Conservation (phyloP, 2,888 invertebrate genomes). For the Aporophyla lueneburgensis region DNA sequence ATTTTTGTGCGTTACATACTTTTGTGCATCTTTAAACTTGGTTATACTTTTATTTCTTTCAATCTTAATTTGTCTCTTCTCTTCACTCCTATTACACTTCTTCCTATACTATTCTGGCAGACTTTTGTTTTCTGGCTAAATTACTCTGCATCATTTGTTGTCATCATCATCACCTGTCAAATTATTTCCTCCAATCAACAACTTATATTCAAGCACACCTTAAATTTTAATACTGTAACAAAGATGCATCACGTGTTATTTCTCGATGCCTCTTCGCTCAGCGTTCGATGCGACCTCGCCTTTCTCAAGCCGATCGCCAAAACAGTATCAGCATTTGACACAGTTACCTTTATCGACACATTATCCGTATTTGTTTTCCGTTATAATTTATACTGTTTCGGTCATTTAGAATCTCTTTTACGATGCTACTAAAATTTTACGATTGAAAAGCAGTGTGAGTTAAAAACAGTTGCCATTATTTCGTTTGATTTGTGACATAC, state of each 20-base stretch:
- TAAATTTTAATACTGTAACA: background rate
- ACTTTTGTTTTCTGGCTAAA: too few species aligned
- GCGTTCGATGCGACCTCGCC: slow-evolving; percentile 33
- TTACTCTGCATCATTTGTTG: too few species aligned
- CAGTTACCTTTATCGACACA: slow-evolving; percentile 55
- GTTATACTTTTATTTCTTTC: too few species aligned
- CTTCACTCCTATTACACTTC: too few species aligned
- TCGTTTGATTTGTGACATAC: background rate
- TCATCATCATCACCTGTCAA: background rate
- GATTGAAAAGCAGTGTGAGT: background rate
- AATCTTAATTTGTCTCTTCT: too few species aligned
- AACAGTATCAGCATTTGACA: slow-evolving; percentile 51
- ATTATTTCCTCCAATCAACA: background rate
- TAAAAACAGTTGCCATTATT: background rate
- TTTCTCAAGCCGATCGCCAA: slow-evolving; percentile 48
- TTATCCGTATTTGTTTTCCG: slow-evolving; percentile 57
- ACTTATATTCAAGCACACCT: background rate
- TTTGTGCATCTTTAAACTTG: too few species aligned
- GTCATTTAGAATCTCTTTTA: background rate
- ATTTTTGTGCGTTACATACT: too few species aligned
- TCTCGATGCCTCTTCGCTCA: slow-evolving; percentile 2
- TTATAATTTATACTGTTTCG: slow-evolving; percentile 52
- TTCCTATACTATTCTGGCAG: too few species aligned
- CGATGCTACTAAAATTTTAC: slow-evolving; percentile 1
- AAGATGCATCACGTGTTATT: background rate